These are phyloP conservation scores for Catocala sponsa DNA, from an alignment of 2,888 invertebrate species.

Conservation along the genomic window DNA sequence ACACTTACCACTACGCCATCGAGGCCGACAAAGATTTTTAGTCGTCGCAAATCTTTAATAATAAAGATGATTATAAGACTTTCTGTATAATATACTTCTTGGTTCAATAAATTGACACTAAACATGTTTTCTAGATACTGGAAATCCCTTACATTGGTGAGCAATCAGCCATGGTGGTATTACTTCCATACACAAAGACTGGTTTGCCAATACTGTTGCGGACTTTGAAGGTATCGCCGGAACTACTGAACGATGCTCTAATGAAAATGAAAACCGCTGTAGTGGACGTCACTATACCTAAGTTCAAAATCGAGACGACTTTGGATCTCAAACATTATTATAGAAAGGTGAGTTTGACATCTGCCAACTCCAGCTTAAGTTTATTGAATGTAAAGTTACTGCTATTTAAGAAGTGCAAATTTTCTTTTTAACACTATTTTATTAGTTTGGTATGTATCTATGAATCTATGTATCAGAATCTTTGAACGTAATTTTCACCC, in stretches of 20 bases:
- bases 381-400: too few species aligned
- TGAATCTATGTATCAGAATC: too few species aligned
- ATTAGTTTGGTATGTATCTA: too few species aligned
- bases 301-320: constrained; percentile 57
- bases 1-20: too few species aligned
- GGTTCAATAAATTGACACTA: neutral
- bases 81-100: too few species aligned
- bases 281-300: constrained; percentile 89
- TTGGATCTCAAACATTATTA: constrained; percentile 54
- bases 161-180: constrained; percentile 90
- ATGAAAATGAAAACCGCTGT: constrained; percentile 74
- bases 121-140: constrained; percentile 83
- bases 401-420: too few species aligned
- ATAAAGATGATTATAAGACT: too few species aligned
- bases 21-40: too few species aligned
- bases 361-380: too few species aligned
- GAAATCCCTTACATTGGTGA: constrained; percentile 91
- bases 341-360: constrained; percentile 50
- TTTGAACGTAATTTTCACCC: too few species aligned
- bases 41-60: too few species aligned
- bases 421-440: too few species aligned
- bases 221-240: constrained; percentile 58
- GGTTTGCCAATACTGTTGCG: constrained; percentile 82
- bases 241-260: constrained; percentile 71
- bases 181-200: constrained; percentile 90